Base-by-base conservation (phyloP, 2,113 vertebrate genomes). In the Chlorodrepanis virens region DNA sequence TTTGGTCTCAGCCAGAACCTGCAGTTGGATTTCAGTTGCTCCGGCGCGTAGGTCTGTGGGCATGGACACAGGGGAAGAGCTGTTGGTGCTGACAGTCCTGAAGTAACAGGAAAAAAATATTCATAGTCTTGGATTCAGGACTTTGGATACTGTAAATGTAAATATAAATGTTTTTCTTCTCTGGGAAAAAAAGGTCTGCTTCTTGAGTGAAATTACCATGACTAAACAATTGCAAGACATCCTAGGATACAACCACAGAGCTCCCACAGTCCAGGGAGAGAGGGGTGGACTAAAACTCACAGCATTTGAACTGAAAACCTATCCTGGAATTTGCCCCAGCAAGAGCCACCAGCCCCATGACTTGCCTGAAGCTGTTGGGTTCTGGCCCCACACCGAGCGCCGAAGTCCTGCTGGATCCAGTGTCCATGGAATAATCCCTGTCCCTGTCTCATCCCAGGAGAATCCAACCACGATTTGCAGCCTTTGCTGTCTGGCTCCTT, bases 401-500 rank as follows among this genome's bases (percentile, higher is more conserved):
- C 3, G 1, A 14, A 47, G 7, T 45, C 25, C 64, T 35, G 21
- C 35, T 86, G 71, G 24, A 17, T n/a, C 20, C 63, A 80, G 18
- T 0, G 1, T 15, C 25, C 12, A 2, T 0, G 2, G 37, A 50
- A 21, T 10, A 23, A 31, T 1, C 1, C 39, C 4, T 1, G 21
- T 37, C 18, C 27, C 33, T 71, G 8, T 40, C 20, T 27, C 15
- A 45, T 7, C 8, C n/a, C 2, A 1, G 33, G 6, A 74, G 29
- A 52, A 28, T 4, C 56, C 64, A n/a, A 8, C 20, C 9, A 19
- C 33, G 29, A 9, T n/a, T 3, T 22, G 20, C 44, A 71, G 27
- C 5, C 47, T 63, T 10, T 37, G n/a, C 49, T 39, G 28, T 8
- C 14, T 7, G 33, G 11, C 27, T 84, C 28, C 44, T 12, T 19